Base-by-base conservation (phyloP, 2,113 vertebrate species). In the Reinhardtius hippoglossoides region DNA sequence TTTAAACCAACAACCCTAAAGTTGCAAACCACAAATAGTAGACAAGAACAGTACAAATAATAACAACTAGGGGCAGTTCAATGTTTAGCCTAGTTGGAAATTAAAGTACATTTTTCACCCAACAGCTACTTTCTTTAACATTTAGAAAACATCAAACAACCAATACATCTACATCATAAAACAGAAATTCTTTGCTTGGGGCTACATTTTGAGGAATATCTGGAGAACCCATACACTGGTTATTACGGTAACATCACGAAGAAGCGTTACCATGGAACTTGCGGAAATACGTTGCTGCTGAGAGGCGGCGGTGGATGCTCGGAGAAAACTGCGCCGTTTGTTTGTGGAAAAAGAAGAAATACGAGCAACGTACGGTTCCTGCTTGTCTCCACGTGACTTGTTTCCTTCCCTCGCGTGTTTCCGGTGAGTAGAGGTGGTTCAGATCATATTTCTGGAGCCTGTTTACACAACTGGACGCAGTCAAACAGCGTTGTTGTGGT, bases 261-360 rank as follows among this genome's bases (percentile, higher is more conserved):
- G 46, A 1, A 5, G 16, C 68, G 91, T 93, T 92, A 60, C 91
- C 92, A 93, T 93, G 91, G 91, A 84, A 82, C 48, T 85, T 57
- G 31, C 82, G 88, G 88, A 92, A 93, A 93, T 86, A 70, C 59
- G 58, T 63, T 78, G 21, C 68, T 40, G 71, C 80, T 23, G 56
- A 67, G 84, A 71, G 74, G 44, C 44, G 59, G 54, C 60, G 12
- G 35, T 23, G 26, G 59, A 15, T 23, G 67, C 56, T 55, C 14
- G 2, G 1, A 58, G 37, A 12, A 10, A 21, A 15, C 2, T 14
- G 55, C 62, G 10, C 9, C 0, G 7, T 4, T 75, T 76, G 46
- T 81, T 54, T 64, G 13, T 1, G 0, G 15, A 5, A 6, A 56
- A 75, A 76, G 7, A 48, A 9, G 6, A 37, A 20, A 18, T 56